phyloP scores from a whole-genome alignment of 2,797 vertebrate genomes.

The Dryobates pubescens region DNA sequence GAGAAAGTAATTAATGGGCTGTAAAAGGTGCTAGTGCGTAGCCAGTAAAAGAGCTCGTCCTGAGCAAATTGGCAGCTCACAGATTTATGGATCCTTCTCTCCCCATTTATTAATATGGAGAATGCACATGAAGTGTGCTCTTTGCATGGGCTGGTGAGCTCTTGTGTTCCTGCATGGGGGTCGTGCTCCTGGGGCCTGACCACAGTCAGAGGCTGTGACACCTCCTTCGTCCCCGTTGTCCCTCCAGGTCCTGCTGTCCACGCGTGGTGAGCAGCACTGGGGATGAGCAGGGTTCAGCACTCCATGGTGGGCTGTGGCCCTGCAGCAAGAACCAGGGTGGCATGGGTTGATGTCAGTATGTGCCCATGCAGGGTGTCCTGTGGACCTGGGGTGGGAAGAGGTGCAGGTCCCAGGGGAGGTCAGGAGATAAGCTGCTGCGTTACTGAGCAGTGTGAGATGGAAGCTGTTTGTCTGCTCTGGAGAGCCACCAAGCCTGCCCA shows the following conservation, averaged over 20 bases:
- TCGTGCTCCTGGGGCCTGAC: not conserved
- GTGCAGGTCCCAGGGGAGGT: not conserved
- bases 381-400: not conserved
- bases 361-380: not conserved
- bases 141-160: constrained; percentile 51
- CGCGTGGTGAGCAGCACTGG: not conserved
- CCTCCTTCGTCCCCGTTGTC: not conserved
- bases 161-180: not conserved
- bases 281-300: not conserved
- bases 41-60: constrained; percentile 82
- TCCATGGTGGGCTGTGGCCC: not conserved
- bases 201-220: rapidly evolving
- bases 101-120: constrained; percentile 80
- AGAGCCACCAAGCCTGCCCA: rapidly evolving
- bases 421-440: no score
- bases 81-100: constrained; percentile 81
- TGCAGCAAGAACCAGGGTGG: rapidly evolving
- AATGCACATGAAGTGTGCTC: constrained; percentile 71
- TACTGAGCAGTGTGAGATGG: not conserved
- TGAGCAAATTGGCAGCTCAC: constrained; percentile 79
- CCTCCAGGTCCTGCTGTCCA: not conserved
- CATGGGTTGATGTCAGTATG: rapidly evolving
- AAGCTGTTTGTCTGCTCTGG: not conserved
- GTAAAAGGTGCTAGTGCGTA: constrained; percentile 85
- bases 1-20: constrained; percentile 87